Base-by-base conservation (phyloP, 2,888 invertebrate genomes). In the Vanessa cardui region DNA sequence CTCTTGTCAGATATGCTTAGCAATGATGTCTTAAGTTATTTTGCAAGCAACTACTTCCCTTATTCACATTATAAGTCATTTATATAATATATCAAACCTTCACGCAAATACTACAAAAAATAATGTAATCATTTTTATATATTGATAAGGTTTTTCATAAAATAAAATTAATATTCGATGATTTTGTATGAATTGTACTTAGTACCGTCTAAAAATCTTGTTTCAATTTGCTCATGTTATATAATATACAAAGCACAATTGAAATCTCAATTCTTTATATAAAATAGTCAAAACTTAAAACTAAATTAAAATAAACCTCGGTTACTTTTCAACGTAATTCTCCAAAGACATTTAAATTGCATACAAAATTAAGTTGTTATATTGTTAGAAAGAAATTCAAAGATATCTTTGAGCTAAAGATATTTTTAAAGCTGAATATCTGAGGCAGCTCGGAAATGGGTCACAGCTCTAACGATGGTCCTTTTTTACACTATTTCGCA, bases 391-490 rank as follows among this genome's bases (percentile, higher is more conserved):
- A 49, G 58, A 66, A 58, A 61, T 62, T 65, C 58, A 69, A 69
- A 69, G 72, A 69, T 65, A 68, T 69, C 71, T 67, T 64, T 72
- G 69, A 66, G 62, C 59, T 60, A 62, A 66, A 58, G 26, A 26
- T 26, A 58, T 56, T 70, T 64, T 12, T 60, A 62, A 63, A 63
- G 69, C 52, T 54, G 39, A 39, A 58, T 46, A 49, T 58, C 52
- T 49, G 47, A 68, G 54, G 63, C 65, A 61, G 64, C 68, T 68
- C 72, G 77, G 75, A 86, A 85, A 83, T 84, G 75, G 87, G 87
- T 86, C 87, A 85, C 80, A 73, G 76, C 77, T 81, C 78, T 83
- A 81, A 85, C 81, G 86, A 84, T 77, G 80, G 79, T 79, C 81
- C 76, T 83, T 85, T 83, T 84, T 84, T 80, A 74, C 74, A 78